Conservation (phyloP, 2,888 invertebrate genomes). For the Nebria salina region DNA sequence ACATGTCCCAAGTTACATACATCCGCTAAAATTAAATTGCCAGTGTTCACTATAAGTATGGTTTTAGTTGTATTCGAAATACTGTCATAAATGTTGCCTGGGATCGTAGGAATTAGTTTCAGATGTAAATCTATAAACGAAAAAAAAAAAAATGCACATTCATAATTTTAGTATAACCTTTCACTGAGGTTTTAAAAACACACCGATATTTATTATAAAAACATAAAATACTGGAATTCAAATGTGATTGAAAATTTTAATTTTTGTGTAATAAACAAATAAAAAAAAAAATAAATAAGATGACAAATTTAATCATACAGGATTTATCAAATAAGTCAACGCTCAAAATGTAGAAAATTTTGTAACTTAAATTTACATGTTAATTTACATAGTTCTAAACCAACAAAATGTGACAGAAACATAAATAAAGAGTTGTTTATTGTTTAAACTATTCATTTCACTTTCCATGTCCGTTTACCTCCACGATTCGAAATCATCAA, state of each 20-base stretch:
- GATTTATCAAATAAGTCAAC: constrained; percentile 37
- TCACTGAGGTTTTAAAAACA: constrained; percentile 5
- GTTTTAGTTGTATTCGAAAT: constrained; percentile 17
- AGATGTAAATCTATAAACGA: constrained; percentile 28
- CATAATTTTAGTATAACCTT: constrained; percentile 29
- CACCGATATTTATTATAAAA: constrained; percentile 30
- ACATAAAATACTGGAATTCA: constrained; percentile 4
- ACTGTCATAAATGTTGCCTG: constrained; percentile 35
- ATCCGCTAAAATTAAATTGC: background rate
- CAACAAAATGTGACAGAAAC: constrained; percentile 43
- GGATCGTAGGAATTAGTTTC: constrained; percentile 35
- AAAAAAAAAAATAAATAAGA: background rate
- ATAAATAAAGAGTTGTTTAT: constrained; percentile 44
- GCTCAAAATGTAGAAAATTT: constrained; percentile 37
- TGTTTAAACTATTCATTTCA: constrained; percentile 32
- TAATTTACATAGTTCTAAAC: constrained; percentile 33
- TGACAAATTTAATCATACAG: constrained; percentile 4
- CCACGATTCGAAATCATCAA: background rate
- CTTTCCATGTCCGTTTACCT: background rate
- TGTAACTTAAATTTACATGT: constrained; percentile 18
- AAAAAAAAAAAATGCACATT: constrained; percentile 26
- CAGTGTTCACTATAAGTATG: background rate
- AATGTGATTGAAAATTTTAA: constrained; percentile 23
- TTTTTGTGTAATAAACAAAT: constrained; percentile 19
- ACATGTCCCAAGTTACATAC: background rate